Conservation (phyloP, 2,888 invertebrate genomes). For the Brachypalpus laphriformis region DNA sequence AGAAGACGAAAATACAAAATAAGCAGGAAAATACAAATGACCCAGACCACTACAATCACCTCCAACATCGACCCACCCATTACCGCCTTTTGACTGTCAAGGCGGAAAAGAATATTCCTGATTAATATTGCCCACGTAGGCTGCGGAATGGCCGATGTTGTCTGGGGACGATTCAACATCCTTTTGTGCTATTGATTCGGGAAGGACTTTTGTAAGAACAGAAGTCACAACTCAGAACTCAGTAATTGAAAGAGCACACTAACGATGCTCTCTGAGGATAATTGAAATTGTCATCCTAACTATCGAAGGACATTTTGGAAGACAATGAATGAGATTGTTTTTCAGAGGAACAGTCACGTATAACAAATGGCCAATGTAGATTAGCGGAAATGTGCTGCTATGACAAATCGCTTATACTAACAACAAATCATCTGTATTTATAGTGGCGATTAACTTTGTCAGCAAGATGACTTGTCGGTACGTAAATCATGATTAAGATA, state of each 20-base stretch:
- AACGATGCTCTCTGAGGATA: not conserved
- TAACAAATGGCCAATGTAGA: constrained; percentile 16
- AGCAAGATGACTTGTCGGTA: not conserved
- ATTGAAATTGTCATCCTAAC: constrained; percentile 28
- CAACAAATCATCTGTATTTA: constrained; percentile 13
- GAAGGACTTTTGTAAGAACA: not conserved
- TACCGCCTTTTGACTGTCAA: constrained; percentile 26
- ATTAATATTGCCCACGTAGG: constrained; percentile 53
- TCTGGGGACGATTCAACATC: not conserved
- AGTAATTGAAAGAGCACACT: not conserved
- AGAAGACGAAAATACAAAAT: not conserved
- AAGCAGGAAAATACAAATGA: constrained; percentile 6
- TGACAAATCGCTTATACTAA: constrained; percentile 11
- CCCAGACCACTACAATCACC: not conserved
- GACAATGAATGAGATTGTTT: not conserved
- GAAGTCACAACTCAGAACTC: not conserved
- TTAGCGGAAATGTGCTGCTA: not conserved
- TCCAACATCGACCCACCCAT: not conserved
- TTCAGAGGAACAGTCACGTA: constrained; percentile 27
- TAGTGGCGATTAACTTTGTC: constrained; percentile 16
- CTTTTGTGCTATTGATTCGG: constrained; percentile 12
- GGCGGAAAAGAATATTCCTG: not conserved
- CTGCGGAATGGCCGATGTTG: constrained; percentile 1
- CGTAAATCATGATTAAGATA: constrained; percentile 9
- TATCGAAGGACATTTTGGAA: not conserved